A percentile compares a stretch with the other conserved stretches of the same genome.
Evolutionary conservation across 2,888 invertebrate species (phyloP).

Genomic region (Clusia tigrina): DNA sequence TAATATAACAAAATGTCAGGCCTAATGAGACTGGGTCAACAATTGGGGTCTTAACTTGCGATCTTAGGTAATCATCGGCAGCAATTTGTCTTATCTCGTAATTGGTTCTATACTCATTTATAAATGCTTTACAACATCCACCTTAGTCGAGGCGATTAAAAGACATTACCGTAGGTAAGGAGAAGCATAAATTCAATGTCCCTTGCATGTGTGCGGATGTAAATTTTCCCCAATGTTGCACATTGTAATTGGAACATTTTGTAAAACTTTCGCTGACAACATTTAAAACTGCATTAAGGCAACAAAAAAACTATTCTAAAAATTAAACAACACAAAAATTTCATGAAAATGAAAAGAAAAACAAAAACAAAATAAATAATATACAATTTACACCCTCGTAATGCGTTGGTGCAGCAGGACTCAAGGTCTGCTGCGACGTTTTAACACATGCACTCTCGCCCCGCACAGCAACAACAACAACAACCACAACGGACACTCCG

Average conservation of each 20-base stretch:
- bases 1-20: no score
- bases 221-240: background rate
- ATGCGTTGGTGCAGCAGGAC: background rate
- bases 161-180: no score
- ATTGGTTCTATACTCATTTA: no score
- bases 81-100: no score
- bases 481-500: background rate
- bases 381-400: background rate
- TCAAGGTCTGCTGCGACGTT: background rate
- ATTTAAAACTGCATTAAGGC: conserved; percentile 3
- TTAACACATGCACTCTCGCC: background rate
- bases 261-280: conserved; percentile 1
- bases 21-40: no score
- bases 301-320: background rate
- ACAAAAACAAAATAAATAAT: no score
- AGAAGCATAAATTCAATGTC: no score
- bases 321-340: background rate
- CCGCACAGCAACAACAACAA: background rate
- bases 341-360: no score
- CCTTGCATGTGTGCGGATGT: background rate
- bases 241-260: background rate
- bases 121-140: no score
- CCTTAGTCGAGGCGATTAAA: no score
- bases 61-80: no score
- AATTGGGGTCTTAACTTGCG: no score